Evolutionary conservation across 2,888 invertebrate species (phyloP).

Genomic region (Rotaria sp.): DNA sequence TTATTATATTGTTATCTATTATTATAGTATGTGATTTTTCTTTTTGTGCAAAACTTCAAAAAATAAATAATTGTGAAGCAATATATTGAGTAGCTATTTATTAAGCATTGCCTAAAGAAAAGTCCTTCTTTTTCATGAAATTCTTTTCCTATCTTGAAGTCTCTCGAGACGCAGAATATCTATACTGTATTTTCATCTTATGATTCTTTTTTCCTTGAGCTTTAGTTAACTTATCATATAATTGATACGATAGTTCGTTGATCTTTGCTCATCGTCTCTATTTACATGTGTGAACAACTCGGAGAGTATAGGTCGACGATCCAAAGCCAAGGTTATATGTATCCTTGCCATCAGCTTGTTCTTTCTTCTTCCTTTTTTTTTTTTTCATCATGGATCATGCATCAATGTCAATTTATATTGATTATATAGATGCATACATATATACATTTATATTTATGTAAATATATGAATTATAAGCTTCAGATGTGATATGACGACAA

Average conservation of each 20-base stretch:
- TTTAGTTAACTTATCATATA: constrained; percentile 8
- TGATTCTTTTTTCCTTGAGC: neutral
- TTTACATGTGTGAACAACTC: neutral
- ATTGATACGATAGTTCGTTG: neutral
- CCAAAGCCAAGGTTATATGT: neutral
- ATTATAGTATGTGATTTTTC: too few species aligned
- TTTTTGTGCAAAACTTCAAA: neutral
- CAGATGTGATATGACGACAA: constrained; percentile 20
- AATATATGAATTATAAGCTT: constrained; percentile 14
- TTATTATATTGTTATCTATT: too few species aligned
- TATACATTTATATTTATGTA: neutral
- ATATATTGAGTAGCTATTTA: neutral
- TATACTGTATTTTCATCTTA: neutral
- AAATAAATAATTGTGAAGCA: neutral
- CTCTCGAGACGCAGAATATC: neutral
- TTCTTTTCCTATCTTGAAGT: neutral
- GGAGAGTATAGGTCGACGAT: neutral
- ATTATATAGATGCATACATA: neutral
- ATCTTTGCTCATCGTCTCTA: constrained; percentile 10
- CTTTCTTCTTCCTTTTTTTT: neutral
- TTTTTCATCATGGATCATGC: constrained; percentile 2
- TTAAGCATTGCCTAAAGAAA: neutral
- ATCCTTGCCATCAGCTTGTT: constrained; percentile 2
- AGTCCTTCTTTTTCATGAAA: neutral
- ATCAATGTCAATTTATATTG: constrained; percentile 15